Evolutionary conservation across 2,888 invertebrate species (phyloP).

Genomic region (Leucoma salicis): DNA sequence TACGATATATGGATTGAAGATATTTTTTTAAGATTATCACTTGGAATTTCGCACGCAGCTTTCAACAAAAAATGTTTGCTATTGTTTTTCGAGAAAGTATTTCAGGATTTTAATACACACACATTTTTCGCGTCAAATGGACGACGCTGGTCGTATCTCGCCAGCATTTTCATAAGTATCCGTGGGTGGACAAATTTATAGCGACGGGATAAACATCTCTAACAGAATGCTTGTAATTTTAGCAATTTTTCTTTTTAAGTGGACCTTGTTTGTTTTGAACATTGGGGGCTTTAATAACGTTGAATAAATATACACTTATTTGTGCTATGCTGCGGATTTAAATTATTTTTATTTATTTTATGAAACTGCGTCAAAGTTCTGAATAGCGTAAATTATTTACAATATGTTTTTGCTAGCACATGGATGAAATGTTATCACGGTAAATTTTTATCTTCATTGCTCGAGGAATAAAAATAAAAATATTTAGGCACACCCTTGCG

Average conservation of each 20-base stretch:
- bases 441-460: too few relatives aligned
- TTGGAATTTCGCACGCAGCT: conserved; percentile 1
- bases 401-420: too few relatives aligned
- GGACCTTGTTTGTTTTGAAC: conserved; percentile 25
- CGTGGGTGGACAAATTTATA: conserved; percentile 61
- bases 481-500: too few relatives aligned
- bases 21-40: conserved; percentile 33
- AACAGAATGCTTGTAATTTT: conserved; percentile 69
- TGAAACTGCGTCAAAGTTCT: conserved; percentile 4
- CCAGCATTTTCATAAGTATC: conserved; percentile 59
- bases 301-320: conserved; percentile 30
- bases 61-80: conserved; percentile 11
- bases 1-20: too few relatives aligned
- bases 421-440: too few relatives aligned
- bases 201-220: conserved; percentile 55
- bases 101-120: conserved; percentile 8
- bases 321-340: conserved; percentile 13
- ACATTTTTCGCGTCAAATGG: conserved; percentile 24
- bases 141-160: conserved; percentile 16
- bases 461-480: too few relatives aligned
- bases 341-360: conserved; percentile 9
- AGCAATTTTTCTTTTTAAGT: conserved; percentile 50
- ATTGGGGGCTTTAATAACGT: conserved; percentile 20
- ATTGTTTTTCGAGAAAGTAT: neutral
- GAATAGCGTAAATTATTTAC: too few relatives aligned